phyloP scores from a whole-genome alignment of 2,113 vertebrate genomes.

The Anguilla japonica region DNA sequence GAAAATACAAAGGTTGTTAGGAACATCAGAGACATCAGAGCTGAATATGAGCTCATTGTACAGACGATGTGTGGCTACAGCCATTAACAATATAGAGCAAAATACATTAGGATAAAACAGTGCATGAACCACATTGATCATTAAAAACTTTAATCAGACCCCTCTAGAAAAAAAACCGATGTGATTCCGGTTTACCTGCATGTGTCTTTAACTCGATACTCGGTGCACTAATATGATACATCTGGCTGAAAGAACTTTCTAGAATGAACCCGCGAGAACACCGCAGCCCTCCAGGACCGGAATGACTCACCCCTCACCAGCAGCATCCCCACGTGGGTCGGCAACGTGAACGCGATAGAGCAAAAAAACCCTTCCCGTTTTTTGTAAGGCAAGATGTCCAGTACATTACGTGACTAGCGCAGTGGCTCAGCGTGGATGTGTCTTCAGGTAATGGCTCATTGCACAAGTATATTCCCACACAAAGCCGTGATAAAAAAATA shows the following conservation, averaged over 20 bases:
- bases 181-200: background rate
- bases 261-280: background rate
- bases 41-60: too few relatives aligned
- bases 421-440: background rate
- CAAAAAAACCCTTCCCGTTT: background rate
- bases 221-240: background rate
- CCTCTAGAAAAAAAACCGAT: background rate
- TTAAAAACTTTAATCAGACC: background rate
- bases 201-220: background rate
- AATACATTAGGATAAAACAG: too few relatives aligned
- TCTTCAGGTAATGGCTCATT: background rate
- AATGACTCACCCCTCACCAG: constrained; percentile 12
- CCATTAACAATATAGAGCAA: too few relatives aligned
- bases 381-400: background rate
- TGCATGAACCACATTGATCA: background rate
- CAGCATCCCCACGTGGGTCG: background rate
- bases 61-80: too few relatives aligned
- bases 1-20: too few relatives aligned
- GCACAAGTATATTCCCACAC: background rate
- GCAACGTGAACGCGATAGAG: background rate
- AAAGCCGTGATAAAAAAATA: too few relatives aligned
- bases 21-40: too few relatives aligned
- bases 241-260: background rate
- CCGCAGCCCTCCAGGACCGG: background rate
- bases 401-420: background rate